These are phyloP conservation scores for Aplysia californica DNA, from an alignment of 1,140 invertebrate genomes.

Conservation along the genomic window DNA sequence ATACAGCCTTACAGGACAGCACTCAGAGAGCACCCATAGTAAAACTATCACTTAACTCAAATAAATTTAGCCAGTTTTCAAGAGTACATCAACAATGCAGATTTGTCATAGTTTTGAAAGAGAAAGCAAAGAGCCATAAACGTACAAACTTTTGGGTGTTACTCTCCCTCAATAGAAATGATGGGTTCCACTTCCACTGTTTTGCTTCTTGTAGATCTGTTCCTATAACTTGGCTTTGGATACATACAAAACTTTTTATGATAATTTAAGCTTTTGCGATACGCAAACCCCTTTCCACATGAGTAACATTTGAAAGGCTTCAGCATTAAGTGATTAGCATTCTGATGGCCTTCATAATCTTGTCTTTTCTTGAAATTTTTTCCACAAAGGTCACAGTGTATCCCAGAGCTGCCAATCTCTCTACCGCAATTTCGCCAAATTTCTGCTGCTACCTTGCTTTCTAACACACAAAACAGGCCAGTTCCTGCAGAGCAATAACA, in stretches of 20 bases:
- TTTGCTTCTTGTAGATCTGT: neutral
- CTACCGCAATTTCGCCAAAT: too few relatives aligned
- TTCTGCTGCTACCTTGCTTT: too few relatives aligned
- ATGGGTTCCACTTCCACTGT: neutral
- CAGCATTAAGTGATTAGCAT: conserved; percentile 15
- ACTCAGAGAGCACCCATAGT: too few relatives aligned
- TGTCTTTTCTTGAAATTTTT: conserved; percentile 18
- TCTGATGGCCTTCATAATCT: conserved; percentile 11
- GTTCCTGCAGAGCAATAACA: too few relatives aligned
- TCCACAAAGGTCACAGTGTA: conserved; percentile 21
- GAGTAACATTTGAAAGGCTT: conserved; percentile 4
- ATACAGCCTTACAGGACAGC: too few relatives aligned
- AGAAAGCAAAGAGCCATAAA: neutral
- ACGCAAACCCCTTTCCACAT: conserved; percentile 20
- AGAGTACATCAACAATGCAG: too few relatives aligned
- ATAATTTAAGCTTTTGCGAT: neutral
- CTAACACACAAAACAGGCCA: too few relatives aligned
- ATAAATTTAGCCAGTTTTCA: too few relatives aligned
- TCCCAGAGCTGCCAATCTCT: too few relatives aligned
- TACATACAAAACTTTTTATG: conserved; percentile 8
- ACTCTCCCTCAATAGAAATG: neutral
- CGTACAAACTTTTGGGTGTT: neutral
- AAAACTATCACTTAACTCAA: too few relatives aligned
- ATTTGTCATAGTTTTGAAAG: too few relatives aligned
- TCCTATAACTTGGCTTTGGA: neutral